Evolutionary conservation across 2,888 invertebrate species (phyloP), one percentile per base, ranked within the genome.

Genomic region (Machimus rusticus): DNA sequence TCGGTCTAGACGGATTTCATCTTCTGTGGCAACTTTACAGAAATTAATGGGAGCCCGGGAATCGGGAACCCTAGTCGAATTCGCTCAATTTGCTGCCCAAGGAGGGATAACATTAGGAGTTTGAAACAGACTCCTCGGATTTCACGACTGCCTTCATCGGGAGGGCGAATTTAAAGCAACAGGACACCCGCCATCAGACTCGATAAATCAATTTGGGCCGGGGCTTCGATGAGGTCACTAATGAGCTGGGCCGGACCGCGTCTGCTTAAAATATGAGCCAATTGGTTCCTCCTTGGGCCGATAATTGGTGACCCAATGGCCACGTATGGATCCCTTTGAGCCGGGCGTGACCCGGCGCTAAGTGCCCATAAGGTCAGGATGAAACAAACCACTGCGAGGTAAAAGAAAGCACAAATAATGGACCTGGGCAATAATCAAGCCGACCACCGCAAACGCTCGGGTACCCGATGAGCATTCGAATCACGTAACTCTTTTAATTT

Each of bases 401-500:
- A 74, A 85, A 34, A 76, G 79, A 39, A 46, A 39, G 51, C 55
- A 77, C 55, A 86, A 77, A 46, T 55, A 77, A 86, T 86, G 77
- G 77, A 86, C 55, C 37, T 77, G 76, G 77, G 37, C 77, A 77
- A 77, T 86, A 86, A 86, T 86, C 86, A 77, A 31, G 37, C 86
- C 77, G 39, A 28, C 86, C 85, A 85, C n/a, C 8, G 31, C 74
- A 28, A 74, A 37, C 46, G 55, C 16, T 82, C 39, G 12, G 23
- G 23, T 9, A 5, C 23, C n/a, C 46, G 43, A 86, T 86, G 23
- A 86, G 55, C 31, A 86, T 86, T 86, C 86, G 19, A 86, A 77
- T 55, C 86, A 86, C 86, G 86, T 86, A 86, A 86, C 86, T 86
- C 86, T 77, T 86, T 86, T 86, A 86, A 86, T 86, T 86, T 86